Base-by-base conservation (phyloP, 2,888 invertebrate genomes). In the Diloba caeruleocephala region DNA sequence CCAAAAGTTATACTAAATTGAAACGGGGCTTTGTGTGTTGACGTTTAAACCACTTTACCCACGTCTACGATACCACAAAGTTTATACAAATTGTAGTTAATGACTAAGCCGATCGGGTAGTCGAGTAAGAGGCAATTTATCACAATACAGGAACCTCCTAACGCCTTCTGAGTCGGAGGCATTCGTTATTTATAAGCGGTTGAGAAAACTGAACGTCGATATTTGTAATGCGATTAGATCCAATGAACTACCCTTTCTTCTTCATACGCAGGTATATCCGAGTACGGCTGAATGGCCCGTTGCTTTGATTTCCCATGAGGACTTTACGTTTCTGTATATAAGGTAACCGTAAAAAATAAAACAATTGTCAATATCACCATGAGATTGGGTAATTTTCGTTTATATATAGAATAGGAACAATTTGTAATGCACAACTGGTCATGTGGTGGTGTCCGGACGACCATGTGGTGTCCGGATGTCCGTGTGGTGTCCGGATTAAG, bases 51-150 rank as follows among this genome's bases (percentile, higher is more conserved):
- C 49, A 31, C 29, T 55, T 36, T 56, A 80, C 84, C 85, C 85
- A 70, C 79, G 80, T 85, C 76, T 77, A 68, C 68, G 51, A 69
- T 69, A 69, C 55, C 41, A 34, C 50, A 68, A 82, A 82, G 78
- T 85, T 81, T 83, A 82, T 79, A 85, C 84, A 85, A 88, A 88
- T 86, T 81, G 76, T 81, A 76, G 82, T 82, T 87, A 85, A 87
- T 86, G 85, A 82, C 79, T 76, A 58, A 70, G 69, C 79, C 79
- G 55, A 69, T 76, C 60, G 53, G 37, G 28, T 17, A 46, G 49
- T 43, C 38, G 36, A 61, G 60, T 57, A 63, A 69, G 45, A 31
- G 69, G 81, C 77, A 76, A 90, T 90, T 87, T 84, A 88, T 90
- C 85, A 88, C 82, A 79, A 79, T 82, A 77, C 71, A 68, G 60